A percentile compares a stretch with the other conserved stretches of the same genome.
Evolutionary conservation across 2,113 vertebrate species (phyloP).

Genomic region (Ammodytes marinus): DNA sequence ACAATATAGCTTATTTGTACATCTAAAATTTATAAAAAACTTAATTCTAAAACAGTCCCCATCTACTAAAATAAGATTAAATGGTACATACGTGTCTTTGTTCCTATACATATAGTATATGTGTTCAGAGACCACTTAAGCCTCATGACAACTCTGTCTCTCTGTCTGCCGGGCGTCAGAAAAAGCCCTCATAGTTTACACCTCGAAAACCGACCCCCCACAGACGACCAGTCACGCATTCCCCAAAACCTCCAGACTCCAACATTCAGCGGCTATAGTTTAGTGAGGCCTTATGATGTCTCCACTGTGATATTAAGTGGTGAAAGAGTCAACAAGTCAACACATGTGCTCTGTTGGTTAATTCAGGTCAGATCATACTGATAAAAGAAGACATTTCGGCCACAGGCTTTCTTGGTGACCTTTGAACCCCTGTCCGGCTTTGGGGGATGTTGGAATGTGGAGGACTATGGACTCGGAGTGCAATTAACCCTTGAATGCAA

Average conservation of each 20-base stretch:
- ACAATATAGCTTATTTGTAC: constrained; percentile 12
- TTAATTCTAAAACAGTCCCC: not conserved
- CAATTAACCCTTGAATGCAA: not conserved
- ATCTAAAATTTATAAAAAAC: not conserved
- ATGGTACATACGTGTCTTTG: not conserved
- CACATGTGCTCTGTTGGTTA: not conserved
- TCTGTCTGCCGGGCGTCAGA: not conserved
- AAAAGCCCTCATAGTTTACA: not conserved
- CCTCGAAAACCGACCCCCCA: constrained; percentile 33
- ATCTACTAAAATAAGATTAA: not conserved
- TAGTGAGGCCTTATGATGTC: constrained; percentile 29
- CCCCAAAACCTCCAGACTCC: constrained; percentile 16
- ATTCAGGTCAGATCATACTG: constrained; percentile 2
- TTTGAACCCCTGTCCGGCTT: constrained; percentile 35
- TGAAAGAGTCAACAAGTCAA: constrained; percentile 18
- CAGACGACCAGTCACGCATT: not conserved
- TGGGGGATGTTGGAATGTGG: not conserved
- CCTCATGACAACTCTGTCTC: constrained; percentile 15
- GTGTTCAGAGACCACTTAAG: not conserved
- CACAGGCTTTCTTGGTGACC: constrained; percentile 27
- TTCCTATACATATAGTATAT: not conserved
- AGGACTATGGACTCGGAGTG: not conserved
- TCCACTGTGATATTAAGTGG: constrained; percentile 1
- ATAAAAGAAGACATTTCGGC: constrained; percentile 22
- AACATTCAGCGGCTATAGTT: constrained; percentile 4